Percentiles rank a stretch among this genome's conserved stretches.
phyloP scores from a whole-genome alignment of 2,113 vertebrate species.

The Nanger granti region DNA sequence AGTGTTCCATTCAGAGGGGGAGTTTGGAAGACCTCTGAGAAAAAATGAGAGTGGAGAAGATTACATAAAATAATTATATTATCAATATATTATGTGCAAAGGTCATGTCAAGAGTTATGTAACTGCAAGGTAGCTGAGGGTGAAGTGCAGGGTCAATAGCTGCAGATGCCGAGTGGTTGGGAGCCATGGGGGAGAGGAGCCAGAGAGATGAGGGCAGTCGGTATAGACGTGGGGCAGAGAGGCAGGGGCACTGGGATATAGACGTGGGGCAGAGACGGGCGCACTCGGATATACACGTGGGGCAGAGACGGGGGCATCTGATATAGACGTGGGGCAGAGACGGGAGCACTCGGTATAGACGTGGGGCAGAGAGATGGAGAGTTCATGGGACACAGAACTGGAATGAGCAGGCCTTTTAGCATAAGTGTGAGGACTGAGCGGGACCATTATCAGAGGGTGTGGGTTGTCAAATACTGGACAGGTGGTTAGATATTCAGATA shows the following conservation, averaged over 20 bases:
- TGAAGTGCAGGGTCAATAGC: background rate
- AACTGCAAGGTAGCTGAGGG: fast-evolving
- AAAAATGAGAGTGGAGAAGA: background rate
- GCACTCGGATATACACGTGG: too few relatives aligned
- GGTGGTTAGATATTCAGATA: background rate
- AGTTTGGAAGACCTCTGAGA: background rate
- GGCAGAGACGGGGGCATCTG: background rate
- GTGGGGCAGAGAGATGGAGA: background rate
- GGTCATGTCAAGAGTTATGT: background rate
- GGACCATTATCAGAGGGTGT: fast-evolving
- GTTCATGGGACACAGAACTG: background rate
- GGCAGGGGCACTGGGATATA: background rate
- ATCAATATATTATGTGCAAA: fast-evolving
- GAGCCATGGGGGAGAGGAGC: background rate
- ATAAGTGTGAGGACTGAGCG: background rate
- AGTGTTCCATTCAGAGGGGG: background rate
- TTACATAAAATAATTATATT: background rate
- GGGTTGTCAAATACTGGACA: background rate
- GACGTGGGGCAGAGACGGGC: background rate
- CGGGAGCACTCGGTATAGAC: too few relatives aligned
- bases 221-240: background rate
- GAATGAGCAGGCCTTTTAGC: background rate
- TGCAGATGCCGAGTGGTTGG: background rate
- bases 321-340: background rate
- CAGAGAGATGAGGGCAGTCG: background rate